Evolutionary conservation across 2,888 invertebrate species (phyloP).

Genomic region (Macrophya annulata): DNA sequence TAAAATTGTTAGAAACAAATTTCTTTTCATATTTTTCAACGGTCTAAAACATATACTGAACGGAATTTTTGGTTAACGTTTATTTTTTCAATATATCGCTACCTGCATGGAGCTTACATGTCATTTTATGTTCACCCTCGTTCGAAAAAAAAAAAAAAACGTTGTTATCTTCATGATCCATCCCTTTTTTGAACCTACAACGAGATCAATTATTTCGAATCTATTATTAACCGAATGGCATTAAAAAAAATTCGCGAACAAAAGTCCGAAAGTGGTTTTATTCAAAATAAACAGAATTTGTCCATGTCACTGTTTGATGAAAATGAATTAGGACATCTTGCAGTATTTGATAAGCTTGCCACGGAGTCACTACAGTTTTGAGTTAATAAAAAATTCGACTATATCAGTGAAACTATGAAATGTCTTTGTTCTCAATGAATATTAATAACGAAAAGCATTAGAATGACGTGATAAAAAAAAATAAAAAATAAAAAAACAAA

Average conservation of each 20-base stretch:
- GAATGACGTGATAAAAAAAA: not conserved
- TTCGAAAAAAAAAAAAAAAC: not conserved
- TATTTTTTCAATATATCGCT: not conserved
- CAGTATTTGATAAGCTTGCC: not conserved
- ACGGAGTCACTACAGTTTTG: not conserved
- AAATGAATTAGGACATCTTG: not conserved
- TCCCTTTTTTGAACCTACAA: not conserved
- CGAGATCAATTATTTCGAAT: not conserved
- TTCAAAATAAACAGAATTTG: not conserved
- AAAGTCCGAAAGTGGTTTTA: no score
- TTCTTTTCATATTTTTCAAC: not conserved
- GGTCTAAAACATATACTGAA: not conserved
- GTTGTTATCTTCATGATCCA: not conserved
- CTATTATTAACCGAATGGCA: not conserved
- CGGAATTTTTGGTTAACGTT: not conserved
- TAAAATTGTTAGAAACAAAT: not conserved
- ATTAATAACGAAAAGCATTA: not conserved
- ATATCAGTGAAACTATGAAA: not conserved
- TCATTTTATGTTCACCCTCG: not conserved
- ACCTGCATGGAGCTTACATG: not conserved
- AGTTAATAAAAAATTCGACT: not conserved
- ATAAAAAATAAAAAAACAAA: not conserved
- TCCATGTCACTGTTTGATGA: not conserved
- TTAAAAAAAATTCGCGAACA: not conserved
- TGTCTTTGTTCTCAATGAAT: not conserved